phyloP scores from a whole-genome alignment of 2,113 vertebrate species.

The Microcebus griseorufus region DNA sequence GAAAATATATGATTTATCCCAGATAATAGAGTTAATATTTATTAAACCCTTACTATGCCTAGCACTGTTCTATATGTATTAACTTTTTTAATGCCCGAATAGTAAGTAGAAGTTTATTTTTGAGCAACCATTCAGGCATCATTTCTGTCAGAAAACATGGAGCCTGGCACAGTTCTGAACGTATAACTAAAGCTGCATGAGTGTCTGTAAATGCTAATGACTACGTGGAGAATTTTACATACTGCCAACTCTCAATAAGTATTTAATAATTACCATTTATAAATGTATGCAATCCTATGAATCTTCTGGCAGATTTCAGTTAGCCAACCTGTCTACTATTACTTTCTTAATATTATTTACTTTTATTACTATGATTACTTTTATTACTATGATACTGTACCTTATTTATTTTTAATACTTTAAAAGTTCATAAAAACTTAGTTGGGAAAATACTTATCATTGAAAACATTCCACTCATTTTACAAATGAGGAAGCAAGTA shows the following conservation, averaged over 20 bases:
- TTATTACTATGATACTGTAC: background rate
- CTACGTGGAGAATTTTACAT: background rate
- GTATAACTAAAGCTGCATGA: background rate
- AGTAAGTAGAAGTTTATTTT: constrained; percentile 12
- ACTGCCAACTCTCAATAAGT: background rate
- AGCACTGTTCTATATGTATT: background rate
- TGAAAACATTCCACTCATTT: constrained; percentile 6
- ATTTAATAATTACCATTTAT: constrained; percentile 14
- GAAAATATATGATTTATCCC: background rate
- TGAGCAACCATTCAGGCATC: background rate
- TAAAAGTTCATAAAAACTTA: constrained; percentile 29
- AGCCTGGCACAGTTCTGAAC: background rate
- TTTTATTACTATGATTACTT: constrained; percentile 20
- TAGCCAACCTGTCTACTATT: background rate
- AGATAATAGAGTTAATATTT: background rate
- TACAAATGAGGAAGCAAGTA: constrained; percentile 14
- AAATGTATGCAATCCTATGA: background rate
- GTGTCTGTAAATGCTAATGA: constrained; percentile 43
- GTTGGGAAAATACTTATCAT: background rate
- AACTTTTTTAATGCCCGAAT: background rate
- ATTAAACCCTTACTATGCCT: background rate
- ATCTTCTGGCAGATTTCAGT: constrained; percentile 44
- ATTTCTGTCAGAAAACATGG: constrained; percentile 1
- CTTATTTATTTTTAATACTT: constrained; percentile 48
- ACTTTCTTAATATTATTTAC: constrained; percentile 6